Conservation (phyloP, 2,888 invertebrate species). For the Lasioglossum marginatum region DNA sequence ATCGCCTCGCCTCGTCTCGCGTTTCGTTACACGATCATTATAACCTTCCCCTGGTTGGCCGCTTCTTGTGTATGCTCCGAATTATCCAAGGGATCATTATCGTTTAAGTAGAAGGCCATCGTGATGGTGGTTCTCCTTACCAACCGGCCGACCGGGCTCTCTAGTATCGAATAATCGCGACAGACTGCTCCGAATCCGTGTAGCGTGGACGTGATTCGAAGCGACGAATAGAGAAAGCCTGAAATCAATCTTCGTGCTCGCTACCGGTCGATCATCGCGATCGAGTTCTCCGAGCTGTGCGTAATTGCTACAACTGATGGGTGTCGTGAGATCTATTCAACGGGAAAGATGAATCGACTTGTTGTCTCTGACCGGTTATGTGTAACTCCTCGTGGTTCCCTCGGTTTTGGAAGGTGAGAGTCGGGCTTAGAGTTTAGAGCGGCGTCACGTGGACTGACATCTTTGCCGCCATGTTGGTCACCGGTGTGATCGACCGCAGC, state of each 20-base stretch:
- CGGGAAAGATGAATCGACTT: neutral
- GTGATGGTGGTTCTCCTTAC: conserved; percentile 43
- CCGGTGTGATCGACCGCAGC: neutral
- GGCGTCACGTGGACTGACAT: neutral
- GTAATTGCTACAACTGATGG: neutral
- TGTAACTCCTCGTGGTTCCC: neutral
- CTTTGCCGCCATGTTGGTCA: neutral
- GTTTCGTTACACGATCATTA: conserved; percentile 73
- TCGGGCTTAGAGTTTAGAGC: neutral
- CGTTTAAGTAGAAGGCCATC: conserved; percentile 63
- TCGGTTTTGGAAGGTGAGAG: neutral
- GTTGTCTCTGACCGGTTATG: neutral
- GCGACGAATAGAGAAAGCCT: conserved; percentile 4
- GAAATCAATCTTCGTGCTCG: neutral
- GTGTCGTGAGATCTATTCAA: neutral
- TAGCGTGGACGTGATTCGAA: conserved; percentile 11
- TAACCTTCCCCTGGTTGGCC: conserved; percentile 60
- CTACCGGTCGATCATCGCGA: neutral
- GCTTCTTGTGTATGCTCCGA: conserved; percentile 63
- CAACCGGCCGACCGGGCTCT: neutral
- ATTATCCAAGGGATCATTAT: conserved; percentile 72
- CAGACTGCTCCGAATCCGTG: neutral
- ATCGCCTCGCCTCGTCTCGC: conserved; percentile 34
- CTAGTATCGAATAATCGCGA: conserved; percentile 14
- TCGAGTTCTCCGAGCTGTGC: neutral